phyloP scores from a whole-genome alignment of 2,113 vertebrate genomes.

The Leucoraja erinaceus region DNA sequence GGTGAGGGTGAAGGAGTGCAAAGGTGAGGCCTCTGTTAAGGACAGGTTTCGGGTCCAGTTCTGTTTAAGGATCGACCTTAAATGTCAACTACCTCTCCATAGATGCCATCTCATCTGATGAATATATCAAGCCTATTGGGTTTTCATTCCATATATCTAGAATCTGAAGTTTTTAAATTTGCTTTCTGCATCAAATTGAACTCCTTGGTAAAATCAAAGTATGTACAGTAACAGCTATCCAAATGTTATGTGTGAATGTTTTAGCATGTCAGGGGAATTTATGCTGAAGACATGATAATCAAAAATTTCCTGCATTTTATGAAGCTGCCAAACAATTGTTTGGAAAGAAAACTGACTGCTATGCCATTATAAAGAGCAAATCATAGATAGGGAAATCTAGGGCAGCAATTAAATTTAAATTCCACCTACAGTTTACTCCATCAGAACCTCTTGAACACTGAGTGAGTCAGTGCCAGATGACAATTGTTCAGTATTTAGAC shows the following conservation, averaged over 20 bases:
- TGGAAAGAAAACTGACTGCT: not conserved
- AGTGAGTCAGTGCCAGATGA: not conserved
- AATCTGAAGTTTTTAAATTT: no score
- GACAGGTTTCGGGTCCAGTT: no score
- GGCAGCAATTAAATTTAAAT: not conserved
- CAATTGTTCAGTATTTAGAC: not conserved
- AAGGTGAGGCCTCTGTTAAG: no score
- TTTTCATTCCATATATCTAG: no score
- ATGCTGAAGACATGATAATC: no score
- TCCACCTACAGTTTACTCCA: not conserved
- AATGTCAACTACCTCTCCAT: no score
- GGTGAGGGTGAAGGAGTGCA: no score
- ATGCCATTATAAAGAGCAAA: not conserved
- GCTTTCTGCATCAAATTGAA: not conserved
- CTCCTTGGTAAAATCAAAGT: not conserved
- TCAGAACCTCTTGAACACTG: not conserved
- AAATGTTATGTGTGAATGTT: not conserved
- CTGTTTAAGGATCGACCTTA: no score
- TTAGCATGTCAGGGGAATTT: not conserved
- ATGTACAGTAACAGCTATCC: not conserved
- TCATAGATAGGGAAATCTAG: not conserved
- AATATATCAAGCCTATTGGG: no score
- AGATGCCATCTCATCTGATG: no score
- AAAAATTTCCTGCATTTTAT: not conserved
- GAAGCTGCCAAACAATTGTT: not conserved